These are phyloP conservation scores for Ceratosolen solmsi DNA, from an alignment of 1,140 invertebrate genomes.

Conservation along the genomic window DNA sequence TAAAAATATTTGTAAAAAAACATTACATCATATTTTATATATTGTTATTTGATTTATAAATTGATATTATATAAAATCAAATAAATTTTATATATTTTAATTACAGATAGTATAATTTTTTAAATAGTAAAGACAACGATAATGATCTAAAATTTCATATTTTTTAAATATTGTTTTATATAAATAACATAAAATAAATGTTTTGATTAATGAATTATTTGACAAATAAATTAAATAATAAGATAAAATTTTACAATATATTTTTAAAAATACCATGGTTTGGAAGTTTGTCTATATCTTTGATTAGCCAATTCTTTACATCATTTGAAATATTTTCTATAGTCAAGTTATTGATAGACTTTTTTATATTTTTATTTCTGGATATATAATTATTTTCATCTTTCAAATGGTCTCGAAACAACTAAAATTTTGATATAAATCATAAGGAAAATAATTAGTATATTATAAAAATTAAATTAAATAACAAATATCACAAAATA, in stretches of 20 bases:
- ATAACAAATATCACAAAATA: not conserved
- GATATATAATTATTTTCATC: not conserved
- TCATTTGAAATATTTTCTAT: not conserved
- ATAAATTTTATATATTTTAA: slow-evolving; percentile 7
- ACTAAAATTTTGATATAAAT: not conserved
- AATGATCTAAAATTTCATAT: no score
- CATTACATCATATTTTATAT: no score
- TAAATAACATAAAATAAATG: not conserved
- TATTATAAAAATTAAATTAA: not conserved
- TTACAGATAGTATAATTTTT: no score
- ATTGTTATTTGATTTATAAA: no score
- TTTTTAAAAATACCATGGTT: slow-evolving; percentile 14
- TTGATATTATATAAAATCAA: not conserved
- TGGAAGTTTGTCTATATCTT: slow-evolving; percentile 28
- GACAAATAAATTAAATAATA: slow-evolving; percentile 9
- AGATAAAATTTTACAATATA: not conserved
- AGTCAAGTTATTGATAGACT: not conserved
- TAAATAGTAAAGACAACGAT: no score
- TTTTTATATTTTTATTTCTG: slow-evolving; percentile 11
- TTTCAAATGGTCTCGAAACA: not conserved
- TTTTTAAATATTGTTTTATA: not conserved
- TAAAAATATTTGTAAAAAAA: no score
- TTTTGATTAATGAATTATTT: no score
- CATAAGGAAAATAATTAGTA: not conserved
- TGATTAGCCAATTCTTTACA: slow-evolving; percentile 26